Evolutionary conservation across 2,113 vertebrate species (phyloP), one percentile per base, ranked within the genome.

Genomic region (Channa argus): DNA sequence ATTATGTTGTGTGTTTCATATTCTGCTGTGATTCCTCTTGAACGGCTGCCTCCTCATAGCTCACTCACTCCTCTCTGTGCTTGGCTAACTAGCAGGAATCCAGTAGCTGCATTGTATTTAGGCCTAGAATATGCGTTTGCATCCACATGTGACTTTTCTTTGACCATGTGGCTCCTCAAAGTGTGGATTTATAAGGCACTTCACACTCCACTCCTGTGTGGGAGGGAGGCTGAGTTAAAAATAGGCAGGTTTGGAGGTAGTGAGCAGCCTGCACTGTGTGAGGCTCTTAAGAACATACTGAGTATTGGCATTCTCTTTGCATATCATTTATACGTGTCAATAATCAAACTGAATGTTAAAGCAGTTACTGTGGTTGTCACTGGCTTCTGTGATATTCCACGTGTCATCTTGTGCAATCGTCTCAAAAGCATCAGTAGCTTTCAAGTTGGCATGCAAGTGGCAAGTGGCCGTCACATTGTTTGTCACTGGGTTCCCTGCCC

Each of bases 221-320:
- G 93, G 93, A 86, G 89, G 84, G 65, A 90, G 71, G 86, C 91
- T 83, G 85, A 80, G 86, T 86, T 92, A 94, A 91, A 93, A 91
- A 94, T 91, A 92, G 90, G 84, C 72, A 88, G 85, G 86, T 92
- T 91, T 90, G 85, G 88, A 91, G 88, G 90, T 92, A 92, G 84
- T 79, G 89, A 88, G 90, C 89, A 83, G 80, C 69, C 74, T 8
- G 75, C 79, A 69, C 84, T 77, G 83, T 82, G 71, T 66, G 70
- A 77, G 82, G 70, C 60, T 43, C 79, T 87, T 86, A 77, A 90
- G 77, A 89, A 82, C 83, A 88, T 58, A 75, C 63, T 69, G 75
- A 72, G 77, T 73, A 77, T 77, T 81, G 75, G 58, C 66, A 50
- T 61, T 73, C 46, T 77, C 69, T 89, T 83, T 85, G 67, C 76